Conservation (phyloP, 2,797 vertebrate genomes). For the Pelodytes ibericus region DNA sequence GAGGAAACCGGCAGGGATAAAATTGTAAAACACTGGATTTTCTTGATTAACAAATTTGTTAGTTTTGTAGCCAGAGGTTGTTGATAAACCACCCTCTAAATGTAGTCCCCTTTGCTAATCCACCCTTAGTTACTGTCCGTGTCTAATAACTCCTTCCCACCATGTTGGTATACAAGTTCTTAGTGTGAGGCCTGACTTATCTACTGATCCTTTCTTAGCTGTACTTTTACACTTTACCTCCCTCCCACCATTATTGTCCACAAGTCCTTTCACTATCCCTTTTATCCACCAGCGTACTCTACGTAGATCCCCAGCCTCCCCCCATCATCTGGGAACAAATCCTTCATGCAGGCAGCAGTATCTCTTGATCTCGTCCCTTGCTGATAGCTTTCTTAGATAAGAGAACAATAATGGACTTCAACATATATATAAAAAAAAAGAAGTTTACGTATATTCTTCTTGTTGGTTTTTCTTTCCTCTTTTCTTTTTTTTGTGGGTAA, state of each 20-base stretch:
- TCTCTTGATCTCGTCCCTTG: constrained; percentile 17
- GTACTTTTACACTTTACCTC: constrained; percentile 11
- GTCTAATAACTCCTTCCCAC: constrained; percentile 37
- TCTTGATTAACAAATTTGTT: constrained; percentile 4
- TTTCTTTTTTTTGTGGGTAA: constrained; percentile 4
- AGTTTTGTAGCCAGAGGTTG: constrained; percentile 1
- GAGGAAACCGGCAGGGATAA: background rate
- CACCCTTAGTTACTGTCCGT: constrained; percentile 33
- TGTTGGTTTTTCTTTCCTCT: background rate
- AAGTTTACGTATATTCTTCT: background rate
- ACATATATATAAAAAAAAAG: background rate
- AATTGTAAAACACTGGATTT: background rate
- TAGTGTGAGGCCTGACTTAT: constrained; percentile 42
- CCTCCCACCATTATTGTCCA: constrained; percentile 33
- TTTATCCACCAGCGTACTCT: constrained; percentile 40
- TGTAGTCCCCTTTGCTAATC: constrained; percentile 27
- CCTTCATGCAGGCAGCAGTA: constrained; percentile 16
- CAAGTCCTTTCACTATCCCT: constrained; percentile 27
- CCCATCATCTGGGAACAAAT: constrained; percentile 33
- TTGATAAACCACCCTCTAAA: constrained; percentile 17
- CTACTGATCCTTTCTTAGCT: constrained; percentile 39
- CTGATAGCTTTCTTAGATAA: constrained; percentile 3
- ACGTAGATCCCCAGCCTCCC: background rate
- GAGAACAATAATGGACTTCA: background rate
- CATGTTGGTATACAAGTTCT: constrained; percentile 46